phyloP scores from a whole-genome alignment of 2,888 invertebrate genomes.

The Lasius platythorax region DNA sequence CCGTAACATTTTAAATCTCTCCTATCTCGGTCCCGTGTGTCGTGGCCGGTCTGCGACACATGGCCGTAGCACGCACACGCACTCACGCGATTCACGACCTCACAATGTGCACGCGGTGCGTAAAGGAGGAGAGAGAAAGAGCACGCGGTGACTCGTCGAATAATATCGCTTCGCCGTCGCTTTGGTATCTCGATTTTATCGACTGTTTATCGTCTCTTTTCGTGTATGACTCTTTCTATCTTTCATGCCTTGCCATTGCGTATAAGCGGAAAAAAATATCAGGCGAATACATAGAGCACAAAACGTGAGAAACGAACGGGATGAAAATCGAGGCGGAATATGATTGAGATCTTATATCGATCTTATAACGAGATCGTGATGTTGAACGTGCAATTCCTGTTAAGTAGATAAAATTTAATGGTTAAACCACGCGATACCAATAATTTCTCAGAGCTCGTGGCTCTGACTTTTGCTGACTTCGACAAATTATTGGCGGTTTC shows the following conservation, averaged over 20 bases:
- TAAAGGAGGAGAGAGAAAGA: neutral
- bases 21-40: conserved; percentile 78
- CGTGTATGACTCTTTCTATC: neutral
- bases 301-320: neutral
- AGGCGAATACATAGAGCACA: neutral
- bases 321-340: neutral
- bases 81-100: conserved; percentile 43
- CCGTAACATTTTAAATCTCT: conserved; percentile 85
- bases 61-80: conserved; percentile 54
- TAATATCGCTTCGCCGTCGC: neutral
- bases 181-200: neutral
- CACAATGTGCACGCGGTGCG: conserved; percentile 6
- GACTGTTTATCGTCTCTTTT: neutral
- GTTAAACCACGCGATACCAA: neutral
- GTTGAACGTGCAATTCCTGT: conserved; percentile 1
- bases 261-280: neutral
- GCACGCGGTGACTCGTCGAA: neutral
- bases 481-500: conserved; percentile 45
- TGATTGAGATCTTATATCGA: neutral
- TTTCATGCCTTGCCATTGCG: neutral
- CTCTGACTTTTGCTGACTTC: neutral
- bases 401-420: neutral
- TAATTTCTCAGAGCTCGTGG: neutral
- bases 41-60: conserved; percentile 68
- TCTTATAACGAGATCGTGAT: neutral